Percentiles rank a stretch among this genome's conserved stretches.
These are phyloP conservation scores for Ophioninae sp. DNA, from an alignment of 2,888 invertebrate genomes.

Conservation along the genomic window DNA sequence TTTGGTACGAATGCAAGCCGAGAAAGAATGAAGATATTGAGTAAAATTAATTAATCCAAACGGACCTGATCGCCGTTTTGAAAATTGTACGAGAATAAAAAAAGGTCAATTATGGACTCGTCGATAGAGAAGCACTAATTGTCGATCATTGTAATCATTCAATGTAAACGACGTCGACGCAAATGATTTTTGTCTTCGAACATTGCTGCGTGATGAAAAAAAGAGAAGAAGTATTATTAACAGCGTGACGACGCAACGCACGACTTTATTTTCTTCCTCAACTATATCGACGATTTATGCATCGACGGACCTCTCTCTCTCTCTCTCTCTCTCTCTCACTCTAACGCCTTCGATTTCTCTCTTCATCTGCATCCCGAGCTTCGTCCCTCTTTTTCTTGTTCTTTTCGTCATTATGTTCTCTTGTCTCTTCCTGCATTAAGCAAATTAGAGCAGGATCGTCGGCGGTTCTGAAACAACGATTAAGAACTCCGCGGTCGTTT, in stretches of 20 bases:
- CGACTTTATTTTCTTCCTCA: constrained; percentile 24
- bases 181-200: neutral
- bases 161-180: neutral
- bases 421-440: constrained; percentile 41
- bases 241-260: constrained; percentile 5
- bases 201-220: neutral
- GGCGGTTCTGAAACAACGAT: constrained; percentile 49
- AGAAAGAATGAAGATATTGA: no score
- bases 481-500: constrained; percentile 53
- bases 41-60: neutral
- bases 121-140: neutral
- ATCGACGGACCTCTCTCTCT: neutral
- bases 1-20: neutral
- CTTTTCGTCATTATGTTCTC: neutral
- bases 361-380: neutral
- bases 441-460: constrained; percentile 55
- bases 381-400: neutral
- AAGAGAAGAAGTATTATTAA: neutral
- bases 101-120: neutral
- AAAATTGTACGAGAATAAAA: neutral
- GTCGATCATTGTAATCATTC: neutral
- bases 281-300: constrained; percentile 3
- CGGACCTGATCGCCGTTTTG: neutral
- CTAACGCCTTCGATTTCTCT: neutral
- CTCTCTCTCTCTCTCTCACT: neutral